A percentile compares a stretch with the other conserved stretches of the same genome.
Evolutionary conservation across 2,113 vertebrate genomes (phyloP).

Genomic region (Centropristis striata): DNA sequence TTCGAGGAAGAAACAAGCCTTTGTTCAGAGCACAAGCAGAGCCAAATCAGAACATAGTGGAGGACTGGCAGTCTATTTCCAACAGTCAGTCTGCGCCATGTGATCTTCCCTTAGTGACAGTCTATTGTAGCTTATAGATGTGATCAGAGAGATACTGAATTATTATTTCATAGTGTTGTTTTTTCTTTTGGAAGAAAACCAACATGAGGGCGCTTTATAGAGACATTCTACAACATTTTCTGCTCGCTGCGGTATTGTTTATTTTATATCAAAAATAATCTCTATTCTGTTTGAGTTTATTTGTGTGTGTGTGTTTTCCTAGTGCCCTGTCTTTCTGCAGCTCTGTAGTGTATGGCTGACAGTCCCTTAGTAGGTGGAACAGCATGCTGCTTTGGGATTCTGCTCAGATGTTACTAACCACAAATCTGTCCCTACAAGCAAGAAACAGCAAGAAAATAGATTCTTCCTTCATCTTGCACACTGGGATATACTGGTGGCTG

Average conservation of each 20-base stretch:
- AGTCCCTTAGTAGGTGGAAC: constrained; percentile 61
- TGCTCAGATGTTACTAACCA: constrained; percentile 68
- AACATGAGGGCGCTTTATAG: neutral
- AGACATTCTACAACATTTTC: constrained; percentile 1
- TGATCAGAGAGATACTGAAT: constrained; percentile 32
- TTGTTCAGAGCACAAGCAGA: constrained; percentile 65
- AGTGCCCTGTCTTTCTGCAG: constrained; percentile 31
- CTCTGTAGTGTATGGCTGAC: constrained; percentile 39
- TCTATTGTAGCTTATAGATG: constrained; percentile 17
- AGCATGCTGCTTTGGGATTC: constrained; percentile 56
- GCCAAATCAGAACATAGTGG: constrained; percentile 30
- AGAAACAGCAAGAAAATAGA: constrained; percentile 60
- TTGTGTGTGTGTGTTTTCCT: constrained; percentile 18
- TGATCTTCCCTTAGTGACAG: constrained; percentile 30
- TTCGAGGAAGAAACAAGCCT: constrained; percentile 57
- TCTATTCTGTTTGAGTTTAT: constrained; percentile 1
- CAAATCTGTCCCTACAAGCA: constrained; percentile 65
- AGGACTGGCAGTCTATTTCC: constrained; percentile 47
- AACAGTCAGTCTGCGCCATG: constrained; percentile 8
- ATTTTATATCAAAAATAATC: constrained; percentile 1
- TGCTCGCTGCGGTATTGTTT: neutral
- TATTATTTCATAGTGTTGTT: constrained; percentile 23
- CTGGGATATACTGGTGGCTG: constrained; percentile 20
- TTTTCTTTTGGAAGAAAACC: constrained; percentile 7
- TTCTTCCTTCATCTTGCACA: constrained; percentile 36